Percentiles rank a stretch among this genome's conserved stretches.
These are phyloP conservation scores for Caenorhabditis sp. DNA, from an alignment of 2,888 invertebrate genomes.

Conservation along the genomic window DNA sequence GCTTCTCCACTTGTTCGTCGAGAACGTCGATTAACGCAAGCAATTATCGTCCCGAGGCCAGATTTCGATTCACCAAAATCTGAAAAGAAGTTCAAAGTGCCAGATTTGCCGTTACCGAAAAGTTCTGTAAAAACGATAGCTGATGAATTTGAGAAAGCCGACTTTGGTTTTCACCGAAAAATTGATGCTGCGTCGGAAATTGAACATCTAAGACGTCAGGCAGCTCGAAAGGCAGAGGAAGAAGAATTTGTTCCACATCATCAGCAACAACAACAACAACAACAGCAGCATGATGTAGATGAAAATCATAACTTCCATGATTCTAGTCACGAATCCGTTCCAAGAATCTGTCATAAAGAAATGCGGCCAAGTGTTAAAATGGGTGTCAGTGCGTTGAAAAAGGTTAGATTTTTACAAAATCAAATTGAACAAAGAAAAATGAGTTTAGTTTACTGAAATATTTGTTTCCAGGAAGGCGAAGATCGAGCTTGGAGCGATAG, in stretches of 20 bases:
- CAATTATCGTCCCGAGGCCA: constrained; percentile 9
- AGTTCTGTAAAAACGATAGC: constrained; percentile 2
- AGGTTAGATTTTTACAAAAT: neutral
- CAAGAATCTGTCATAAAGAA: constrained; percentile 24
- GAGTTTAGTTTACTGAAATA: no score
- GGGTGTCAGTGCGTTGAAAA: constrained; percentile 23
- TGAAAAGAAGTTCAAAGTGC: constrained; percentile 16
- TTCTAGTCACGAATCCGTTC: constrained; percentile 17
- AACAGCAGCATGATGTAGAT: constrained; percentile 6
- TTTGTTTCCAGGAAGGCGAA: neutral
- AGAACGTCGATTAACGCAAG: constrained; percentile 21
- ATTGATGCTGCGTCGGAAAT: constrained; percentile 29
- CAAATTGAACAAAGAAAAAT: neutral
- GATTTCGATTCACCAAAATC: constrained; percentile 28
- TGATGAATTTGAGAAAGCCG: constrained; percentile 26
- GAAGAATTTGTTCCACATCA: neutral
- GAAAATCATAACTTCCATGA: constrained; percentile 23
- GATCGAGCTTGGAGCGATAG: neutral
- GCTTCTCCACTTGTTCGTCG: constrained; percentile 14
- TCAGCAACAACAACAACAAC: neutral
- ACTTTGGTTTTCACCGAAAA: constrained; percentile 28
- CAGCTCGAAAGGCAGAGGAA: no score
- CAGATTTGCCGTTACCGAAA: constrained; percentile 3
- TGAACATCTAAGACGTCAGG: constrained; percentile 13
- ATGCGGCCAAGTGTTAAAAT: constrained; percentile 36